phyloP scores from a whole-genome alignment of 2,797 vertebrate genomes.

The Propithecus deckenii region DNA sequence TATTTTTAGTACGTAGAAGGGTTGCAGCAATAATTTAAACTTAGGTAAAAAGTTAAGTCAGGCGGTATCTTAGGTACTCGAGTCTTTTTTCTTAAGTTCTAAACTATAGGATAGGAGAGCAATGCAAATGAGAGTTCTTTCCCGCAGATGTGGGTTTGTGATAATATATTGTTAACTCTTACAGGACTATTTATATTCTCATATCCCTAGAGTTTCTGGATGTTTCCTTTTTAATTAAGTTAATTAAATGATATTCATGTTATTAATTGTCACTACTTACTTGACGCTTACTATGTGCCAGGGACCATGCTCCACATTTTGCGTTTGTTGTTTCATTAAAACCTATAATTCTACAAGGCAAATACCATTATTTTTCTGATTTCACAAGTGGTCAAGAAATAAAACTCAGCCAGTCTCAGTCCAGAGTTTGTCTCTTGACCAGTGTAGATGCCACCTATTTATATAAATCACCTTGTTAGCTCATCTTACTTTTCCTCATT shows the following conservation, averaged over 20 bases:
- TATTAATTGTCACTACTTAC: background rate
- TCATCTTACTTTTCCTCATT: background rate
- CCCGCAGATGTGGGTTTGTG: background rate
- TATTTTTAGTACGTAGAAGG: background rate
- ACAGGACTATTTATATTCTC: background rate
- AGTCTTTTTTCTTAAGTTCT: background rate
- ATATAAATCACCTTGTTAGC: background rate
- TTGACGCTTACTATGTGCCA: background rate
- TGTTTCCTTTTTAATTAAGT: background rate
- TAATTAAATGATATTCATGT: background rate
- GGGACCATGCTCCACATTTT: background rate
- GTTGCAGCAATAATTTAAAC: background rate
- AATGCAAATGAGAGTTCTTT: background rate
- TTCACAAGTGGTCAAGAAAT: background rate
- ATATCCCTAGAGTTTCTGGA: background rate
- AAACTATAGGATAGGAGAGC: too few species aligned
- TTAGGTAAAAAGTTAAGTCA: background rate
- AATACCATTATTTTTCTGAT: background rate
- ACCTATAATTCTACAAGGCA: background rate
- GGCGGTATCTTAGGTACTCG: background rate
- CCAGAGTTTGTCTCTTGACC: background rate
- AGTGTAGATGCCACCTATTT: background rate
- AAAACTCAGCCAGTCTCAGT: background rate
- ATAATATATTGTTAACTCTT: background rate
- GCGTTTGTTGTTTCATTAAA: background rate